A percentile compares a stretch with the other conserved stretches of the same genome.
These are phyloP conservation scores for Ptychodera flava DNA, from an alignment of 35 echinoderm and acorn worm genomes.

Conservation along the genomic window DNA sequence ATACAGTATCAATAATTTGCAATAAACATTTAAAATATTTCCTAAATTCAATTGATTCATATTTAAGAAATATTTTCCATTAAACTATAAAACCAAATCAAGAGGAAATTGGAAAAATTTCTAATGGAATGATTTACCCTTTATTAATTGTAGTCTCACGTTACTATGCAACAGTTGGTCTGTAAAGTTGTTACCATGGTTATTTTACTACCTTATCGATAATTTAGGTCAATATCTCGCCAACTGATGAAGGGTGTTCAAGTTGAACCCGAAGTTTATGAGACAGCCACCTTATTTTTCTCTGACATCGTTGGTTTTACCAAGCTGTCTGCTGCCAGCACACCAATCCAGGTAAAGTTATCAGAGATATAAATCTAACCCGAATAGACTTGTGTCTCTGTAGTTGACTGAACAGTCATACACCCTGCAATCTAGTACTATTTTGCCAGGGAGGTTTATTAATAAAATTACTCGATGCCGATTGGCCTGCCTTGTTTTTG, in stretches of 20 bases:
- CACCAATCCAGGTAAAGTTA: conserved; percentile 84
- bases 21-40: too few species aligned
- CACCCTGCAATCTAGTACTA: not conserved
- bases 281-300: conserved; percentile 89
- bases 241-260: conserved; percentile 94
- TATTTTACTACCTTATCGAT: not conserved
- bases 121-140: too few species aligned
- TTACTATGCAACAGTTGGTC: not conserved
- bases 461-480: not conserved
- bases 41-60: too few species aligned
- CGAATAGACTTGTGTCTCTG: not conserved
- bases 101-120: too few species aligned
- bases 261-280: conserved; percentile 71
- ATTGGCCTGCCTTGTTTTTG: not conserved
- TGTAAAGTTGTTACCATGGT: too few species aligned
- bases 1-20: too few species aligned
- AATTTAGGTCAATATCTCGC: conserved; percentile 65
- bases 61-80: too few species aligned
- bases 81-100: too few species aligned
- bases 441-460: too few species aligned
- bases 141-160: too few species aligned
- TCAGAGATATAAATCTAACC: not conserved
- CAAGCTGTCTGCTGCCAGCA: conserved; percentile 88
- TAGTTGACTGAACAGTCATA: not conserved
- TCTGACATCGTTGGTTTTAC: conserved; percentile 96